Evolutionary conservation across 64 coral and sea anemone species (phyloP).

Genomic region (Porites australiensis): DNA sequence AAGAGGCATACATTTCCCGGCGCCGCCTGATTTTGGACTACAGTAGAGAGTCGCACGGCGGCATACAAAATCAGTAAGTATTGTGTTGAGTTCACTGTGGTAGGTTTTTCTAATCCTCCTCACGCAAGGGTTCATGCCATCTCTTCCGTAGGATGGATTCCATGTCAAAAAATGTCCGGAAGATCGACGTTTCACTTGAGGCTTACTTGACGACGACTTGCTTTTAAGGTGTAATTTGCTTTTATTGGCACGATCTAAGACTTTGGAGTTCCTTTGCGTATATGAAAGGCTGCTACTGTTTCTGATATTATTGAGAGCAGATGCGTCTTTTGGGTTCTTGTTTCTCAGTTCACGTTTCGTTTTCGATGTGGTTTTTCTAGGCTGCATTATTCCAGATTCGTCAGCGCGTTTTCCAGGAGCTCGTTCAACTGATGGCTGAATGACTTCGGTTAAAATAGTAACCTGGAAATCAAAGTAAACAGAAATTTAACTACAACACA

Average conservation of each 20-base stretch:
- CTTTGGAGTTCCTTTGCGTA: neutral
- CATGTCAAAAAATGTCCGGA: neutral
- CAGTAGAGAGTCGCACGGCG: neutral
- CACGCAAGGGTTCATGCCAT: neutral
- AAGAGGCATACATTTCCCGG: neutral
- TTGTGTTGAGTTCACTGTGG: neutral
- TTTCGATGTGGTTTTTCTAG: neutral
- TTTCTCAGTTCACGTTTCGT: neutral
- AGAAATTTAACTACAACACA: no score
- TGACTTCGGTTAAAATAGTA: no score
- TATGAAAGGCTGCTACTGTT: neutral
- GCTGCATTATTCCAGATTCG: neutral
- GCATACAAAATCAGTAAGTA: neutral
- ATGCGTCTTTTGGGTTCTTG: neutral
- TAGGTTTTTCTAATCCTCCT: neutral
- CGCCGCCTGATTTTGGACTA: neutral
- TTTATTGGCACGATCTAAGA: neutral
- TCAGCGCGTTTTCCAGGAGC: no score
- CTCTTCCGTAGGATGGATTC: neutral
- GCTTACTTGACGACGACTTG: neutral
- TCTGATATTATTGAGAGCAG: neutral
- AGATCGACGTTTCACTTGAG: neutral
- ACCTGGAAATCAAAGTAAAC: no score
- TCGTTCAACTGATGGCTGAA: no score
- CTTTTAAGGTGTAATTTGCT: neutral